phyloP scores from a whole-genome alignment of 2,113 vertebrate genomes.

The Sardina pilchardus region DNA sequence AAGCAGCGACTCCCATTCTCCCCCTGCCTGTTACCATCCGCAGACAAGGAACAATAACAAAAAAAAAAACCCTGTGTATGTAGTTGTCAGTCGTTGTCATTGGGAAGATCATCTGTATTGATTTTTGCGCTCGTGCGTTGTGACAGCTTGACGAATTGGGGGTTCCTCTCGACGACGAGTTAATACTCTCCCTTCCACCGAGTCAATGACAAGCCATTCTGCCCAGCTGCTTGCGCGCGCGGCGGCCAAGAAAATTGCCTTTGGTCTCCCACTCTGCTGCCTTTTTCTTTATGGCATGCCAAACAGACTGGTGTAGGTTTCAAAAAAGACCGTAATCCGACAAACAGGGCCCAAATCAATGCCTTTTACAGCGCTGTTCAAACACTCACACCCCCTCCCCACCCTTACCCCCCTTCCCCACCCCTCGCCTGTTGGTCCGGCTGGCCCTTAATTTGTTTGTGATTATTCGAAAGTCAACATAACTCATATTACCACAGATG shows the following conservation, averaged over 20 bases:
- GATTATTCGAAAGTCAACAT: not conserved
- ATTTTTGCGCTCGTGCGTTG: constrained; percentile 22
- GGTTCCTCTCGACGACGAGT: not conserved
- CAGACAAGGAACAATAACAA: not conserved
- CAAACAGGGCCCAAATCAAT: not conserved
- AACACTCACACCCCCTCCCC: not conserved
- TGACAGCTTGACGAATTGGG: constrained; percentile 17
- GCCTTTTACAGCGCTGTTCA: not conserved
- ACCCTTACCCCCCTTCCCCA: too few relatives aligned
- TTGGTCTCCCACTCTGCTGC: not conserved
- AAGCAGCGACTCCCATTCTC: not conserved
- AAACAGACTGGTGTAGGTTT: not conserved
- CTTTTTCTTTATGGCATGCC: not conserved
- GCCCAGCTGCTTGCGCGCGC: not conserved
- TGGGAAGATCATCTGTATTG: constrained; percentile 27
- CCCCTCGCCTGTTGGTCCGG: not conserved
- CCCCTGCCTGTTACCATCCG: not conserved
- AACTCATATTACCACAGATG: not conserved
- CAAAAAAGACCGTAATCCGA: not conserved
- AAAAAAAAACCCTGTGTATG: not conserved
- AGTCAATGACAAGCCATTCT: constrained; percentile 9
- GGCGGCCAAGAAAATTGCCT: not conserved
- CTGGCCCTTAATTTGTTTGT: not conserved
- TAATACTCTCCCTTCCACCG: not conserved
- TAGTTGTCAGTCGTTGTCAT: not conserved